Conservation (phyloP, 2,113 vertebrate genomes). For the Lophius piscatorius region DNA sequence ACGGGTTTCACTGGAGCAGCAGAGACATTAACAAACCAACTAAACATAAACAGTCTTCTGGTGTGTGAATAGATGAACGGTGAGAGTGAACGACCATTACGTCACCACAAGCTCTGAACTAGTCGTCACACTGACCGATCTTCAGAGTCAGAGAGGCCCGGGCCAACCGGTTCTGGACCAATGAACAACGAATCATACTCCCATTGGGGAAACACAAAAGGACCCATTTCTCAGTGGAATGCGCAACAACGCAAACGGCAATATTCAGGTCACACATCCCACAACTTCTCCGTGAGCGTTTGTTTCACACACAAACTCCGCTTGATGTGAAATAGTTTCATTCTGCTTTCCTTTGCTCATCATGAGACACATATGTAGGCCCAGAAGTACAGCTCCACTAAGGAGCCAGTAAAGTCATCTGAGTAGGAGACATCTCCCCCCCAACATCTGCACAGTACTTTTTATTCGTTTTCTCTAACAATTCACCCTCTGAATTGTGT, state of each 20-base stretch:
- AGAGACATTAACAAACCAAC: no score
- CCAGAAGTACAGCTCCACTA: no score
- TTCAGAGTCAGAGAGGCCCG: slow-evolving; percentile 34
- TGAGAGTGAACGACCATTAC: slow-evolving; percentile 39
- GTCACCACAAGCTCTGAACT: slow-evolving; percentile 33
- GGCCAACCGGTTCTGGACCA: slow-evolving; percentile 49
- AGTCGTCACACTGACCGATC: slow-evolving; percentile 50
- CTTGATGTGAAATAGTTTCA: slow-evolving; percentile 8
- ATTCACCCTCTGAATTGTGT: no score
- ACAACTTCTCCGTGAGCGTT: slow-evolving; percentile 5
- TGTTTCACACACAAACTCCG: not conserved
- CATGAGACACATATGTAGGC: no score
- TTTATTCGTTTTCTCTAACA: no score
- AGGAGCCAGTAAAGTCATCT: no score
- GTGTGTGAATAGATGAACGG: not conserved
- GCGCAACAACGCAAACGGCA: slow-evolving; percentile 59
- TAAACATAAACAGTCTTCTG: no score
- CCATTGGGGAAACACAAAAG: slow-evolving; percentile 66
- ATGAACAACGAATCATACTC: slow-evolving; percentile 65
- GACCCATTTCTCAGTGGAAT: slow-evolving; percentile 54
- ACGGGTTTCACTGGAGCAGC: no score
- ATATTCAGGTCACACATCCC: slow-evolving; percentile 64
- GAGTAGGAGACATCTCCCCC: no score
- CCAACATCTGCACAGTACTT: no score
- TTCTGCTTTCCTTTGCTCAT: not conserved